These are phyloP conservation scores for Heliconius ismenius DNA, from an alignment of 2,888 invertebrate species.

Conservation along the genomic window DNA sequence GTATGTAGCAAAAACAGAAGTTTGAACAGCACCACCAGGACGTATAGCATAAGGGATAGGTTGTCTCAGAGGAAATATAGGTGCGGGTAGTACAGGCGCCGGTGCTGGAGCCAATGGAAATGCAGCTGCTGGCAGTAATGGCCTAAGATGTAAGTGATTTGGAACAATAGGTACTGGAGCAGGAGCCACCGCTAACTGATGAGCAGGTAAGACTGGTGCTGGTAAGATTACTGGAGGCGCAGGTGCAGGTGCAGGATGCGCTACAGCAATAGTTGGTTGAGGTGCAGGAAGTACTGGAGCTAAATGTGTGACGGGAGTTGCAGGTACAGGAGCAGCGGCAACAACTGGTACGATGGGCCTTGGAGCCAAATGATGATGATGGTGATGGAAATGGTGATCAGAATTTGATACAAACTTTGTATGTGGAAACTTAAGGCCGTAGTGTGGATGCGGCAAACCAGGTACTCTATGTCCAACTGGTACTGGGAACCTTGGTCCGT, in stretches of 20 bases:
- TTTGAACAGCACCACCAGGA: slow-evolving; percentile 73
- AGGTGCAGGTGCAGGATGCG: slow-evolving; percentile 58
- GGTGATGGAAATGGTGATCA: slow-evolving; percentile 72
- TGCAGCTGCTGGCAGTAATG: slow-evolving; percentile 55
- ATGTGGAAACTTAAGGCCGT: slow-evolving; percentile 67
- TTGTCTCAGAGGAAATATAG: slow-evolving; percentile 46
- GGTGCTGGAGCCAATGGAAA: slow-evolving; percentile 56
- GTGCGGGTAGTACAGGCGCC: slow-evolving; percentile 53
- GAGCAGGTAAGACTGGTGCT: slow-evolving; percentile 51
- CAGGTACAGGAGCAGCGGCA: slow-evolving; percentile 43
- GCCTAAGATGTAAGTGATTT: slow-evolving; percentile 58
- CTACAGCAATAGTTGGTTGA: slow-evolving; percentile 56
- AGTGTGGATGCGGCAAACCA: slow-evolving; percentile 66
- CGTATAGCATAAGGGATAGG: slow-evolving; percentile 64
- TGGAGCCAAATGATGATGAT: slow-evolving; percentile 71
- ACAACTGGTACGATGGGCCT: slow-evolving; percentile 63
- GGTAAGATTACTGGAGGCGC: slow-evolving; percentile 53
- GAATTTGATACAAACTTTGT: slow-evolving; percentile 62
- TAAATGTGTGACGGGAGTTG: slow-evolving; percentile 45
- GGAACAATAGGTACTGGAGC: slow-evolving; percentile 56
- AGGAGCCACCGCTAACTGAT: slow-evolving; percentile 52
- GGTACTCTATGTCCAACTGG: slow-evolving; percentile 67
- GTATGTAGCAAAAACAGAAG: slow-evolving; percentile 73
- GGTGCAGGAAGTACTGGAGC: slow-evolving; percentile 56
- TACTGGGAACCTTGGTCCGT: slow-evolving; percentile 60